Base-by-base conservation (phyloP, 1,140 invertebrate species). In the Tetragonula clypearis region DNA sequence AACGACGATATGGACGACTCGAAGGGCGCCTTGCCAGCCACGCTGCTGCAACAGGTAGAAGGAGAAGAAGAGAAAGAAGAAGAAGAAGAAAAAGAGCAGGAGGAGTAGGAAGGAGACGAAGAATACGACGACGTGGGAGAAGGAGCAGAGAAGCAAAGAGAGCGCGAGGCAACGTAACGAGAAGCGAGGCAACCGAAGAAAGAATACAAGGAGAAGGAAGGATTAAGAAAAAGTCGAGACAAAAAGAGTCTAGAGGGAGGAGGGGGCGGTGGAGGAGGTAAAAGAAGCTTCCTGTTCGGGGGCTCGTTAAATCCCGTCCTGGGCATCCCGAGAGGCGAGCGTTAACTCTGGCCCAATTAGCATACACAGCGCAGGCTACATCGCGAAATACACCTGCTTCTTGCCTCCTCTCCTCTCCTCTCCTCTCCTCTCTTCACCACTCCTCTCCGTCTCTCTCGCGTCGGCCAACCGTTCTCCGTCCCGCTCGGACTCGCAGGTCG, bases 261-360 rank as follows among this genome's bases (percentile, higher is more conserved):
- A 62, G 26, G 41, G 26, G 41, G 41, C 35, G 69, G 60, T 21
- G 66, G 80, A n/a, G 53, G 60, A 80, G 80, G 84, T 74, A 86
- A 88, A 87, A 88, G 88, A 87, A 91, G 89, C 90, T 91, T 91
- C 91, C 90, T 92, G 92, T 93, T 92, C 88, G 88, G 85, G 75
- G 91, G 90, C 93, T 94, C 92, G 92, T 94, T 94, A 94, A 93
- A 93, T 93, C 93, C 90, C 88, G 88, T 91, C 88, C 89, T 71
- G 87, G 84, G 88, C 84, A 90, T 91, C 76, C 86, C 79, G 88
- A 84, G 88, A 90, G 74, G 80, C 86, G 87, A 92, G 90, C 91
- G 92, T 91, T 93, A 94, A 93, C 93, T 92, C 88, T 92, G 92
- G 92, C 91, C 93, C 93, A 94, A 94, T 94, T 94, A 94, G 94